These are phyloP conservation scores for Conomelus anceps DNA, from an alignment of 2,888 invertebrate genomes.

Conservation along the genomic window DNA sequence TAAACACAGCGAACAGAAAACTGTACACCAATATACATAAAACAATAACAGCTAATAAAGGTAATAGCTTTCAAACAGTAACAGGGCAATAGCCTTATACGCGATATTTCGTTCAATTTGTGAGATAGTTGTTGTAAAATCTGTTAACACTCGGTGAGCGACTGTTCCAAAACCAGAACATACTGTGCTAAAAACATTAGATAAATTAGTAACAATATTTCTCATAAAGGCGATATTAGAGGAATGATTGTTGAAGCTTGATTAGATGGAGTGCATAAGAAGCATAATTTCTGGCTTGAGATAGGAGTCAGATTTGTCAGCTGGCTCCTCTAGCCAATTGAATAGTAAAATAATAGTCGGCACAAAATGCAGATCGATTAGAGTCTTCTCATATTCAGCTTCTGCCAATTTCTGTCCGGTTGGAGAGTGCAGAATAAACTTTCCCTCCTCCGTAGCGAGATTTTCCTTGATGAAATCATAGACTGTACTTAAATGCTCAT, in stretches of 20 bases:
- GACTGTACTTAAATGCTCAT: conserved; percentile 68
- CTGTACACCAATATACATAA: background rate
- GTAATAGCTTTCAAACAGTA: too few relatives aligned
- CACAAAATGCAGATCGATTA: conserved; percentile 71
- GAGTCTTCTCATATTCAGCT: conserved; percentile 62
- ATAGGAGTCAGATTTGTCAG: conserved; percentile 48
- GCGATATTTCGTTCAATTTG: background rate
- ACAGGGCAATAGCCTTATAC: background rate
- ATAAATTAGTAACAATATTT: background rate
- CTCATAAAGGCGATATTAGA: background rate
- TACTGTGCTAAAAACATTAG: background rate
- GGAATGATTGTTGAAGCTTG: background rate
- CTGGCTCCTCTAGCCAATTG: conserved; percentile 54
- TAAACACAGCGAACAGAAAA: too few relatives aligned
- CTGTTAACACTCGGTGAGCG: background rate
- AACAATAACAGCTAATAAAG: background rate
- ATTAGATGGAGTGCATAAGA: conserved; percentile 48
- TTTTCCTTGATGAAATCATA: conserved; percentile 73
- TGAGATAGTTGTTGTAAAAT: background rate
- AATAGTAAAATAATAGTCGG: conserved; percentile 78
- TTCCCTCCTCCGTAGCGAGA: conserved; percentile 58
- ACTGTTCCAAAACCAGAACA: background rate
- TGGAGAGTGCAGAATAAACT: conserved; percentile 62
- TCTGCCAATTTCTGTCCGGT: conserved; percentile 57
- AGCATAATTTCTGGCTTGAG: conserved; percentile 72